These are phyloP conservation scores for Oedothorax gibbosus DNA, from an alignment of 1,140 invertebrate species.

Conservation along the genomic window DNA sequence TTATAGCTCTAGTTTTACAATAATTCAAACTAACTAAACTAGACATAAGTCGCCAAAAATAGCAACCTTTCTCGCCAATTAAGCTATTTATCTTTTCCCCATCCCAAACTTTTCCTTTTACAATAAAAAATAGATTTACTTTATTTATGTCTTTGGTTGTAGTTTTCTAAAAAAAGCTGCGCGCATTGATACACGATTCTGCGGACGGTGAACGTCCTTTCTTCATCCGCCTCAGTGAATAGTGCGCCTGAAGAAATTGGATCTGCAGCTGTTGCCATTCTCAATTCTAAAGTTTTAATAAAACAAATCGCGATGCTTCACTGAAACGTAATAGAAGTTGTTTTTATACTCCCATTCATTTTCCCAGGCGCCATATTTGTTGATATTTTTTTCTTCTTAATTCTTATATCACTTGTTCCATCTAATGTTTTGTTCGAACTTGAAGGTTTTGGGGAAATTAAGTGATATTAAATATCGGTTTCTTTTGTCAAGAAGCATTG, in stretches of 20 bases:
- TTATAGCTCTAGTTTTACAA: too few species aligned
- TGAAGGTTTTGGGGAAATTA: slow-evolving; percentile 51
- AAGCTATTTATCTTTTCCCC: too few species aligned
- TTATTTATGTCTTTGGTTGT: background rate
- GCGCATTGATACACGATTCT: slow-evolving; percentile 51
- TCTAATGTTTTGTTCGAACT: slow-evolving; percentile 36
- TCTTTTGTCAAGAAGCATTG: slow-evolving; percentile 31
- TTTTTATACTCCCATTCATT: slow-evolving; percentile 38
- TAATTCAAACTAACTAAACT: too few species aligned
- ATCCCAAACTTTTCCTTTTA: too few species aligned
- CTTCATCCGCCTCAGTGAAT: slow-evolving; percentile 53
- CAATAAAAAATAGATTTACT: background rate
- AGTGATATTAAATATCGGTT: slow-evolving; percentile 49
- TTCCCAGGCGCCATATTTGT: slow-evolving; percentile 12
- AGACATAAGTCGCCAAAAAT: too few species aligned
- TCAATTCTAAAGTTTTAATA: slow-evolving; percentile 56
- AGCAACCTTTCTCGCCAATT: too few species aligned
- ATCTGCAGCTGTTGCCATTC: slow-evolving; percentile 54
- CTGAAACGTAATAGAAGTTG: slow-evolving; percentile 53
- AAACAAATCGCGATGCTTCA: slow-evolving; percentile 56
- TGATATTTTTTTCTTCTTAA: background rate
- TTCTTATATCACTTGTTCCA: slow-evolving; percentile 25
- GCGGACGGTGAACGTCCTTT: slow-evolving; percentile 50
- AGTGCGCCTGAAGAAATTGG: slow-evolving; percentile 51
- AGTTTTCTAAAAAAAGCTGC: background rate